phyloP scores from a whole-genome alignment of 1,140 invertebrate species.

The Epicauta chinensis region DNA sequence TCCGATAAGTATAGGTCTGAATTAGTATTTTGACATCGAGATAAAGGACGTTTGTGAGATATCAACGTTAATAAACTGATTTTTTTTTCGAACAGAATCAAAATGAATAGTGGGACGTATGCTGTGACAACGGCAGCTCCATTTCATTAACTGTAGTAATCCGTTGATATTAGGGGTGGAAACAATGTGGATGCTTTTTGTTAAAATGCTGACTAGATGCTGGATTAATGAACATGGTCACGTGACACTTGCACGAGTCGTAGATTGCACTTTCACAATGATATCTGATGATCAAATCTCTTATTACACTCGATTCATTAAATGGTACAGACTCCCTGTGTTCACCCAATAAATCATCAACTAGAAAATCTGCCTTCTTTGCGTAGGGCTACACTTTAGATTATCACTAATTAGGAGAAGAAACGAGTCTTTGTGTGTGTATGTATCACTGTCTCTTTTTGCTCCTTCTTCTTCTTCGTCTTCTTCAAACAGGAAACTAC shows the following conservation, averaged over 20 bases:
- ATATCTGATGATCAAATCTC: conserved; percentile 19
- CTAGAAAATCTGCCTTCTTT: too few species aligned
- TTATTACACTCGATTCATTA: conserved; percentile 25
- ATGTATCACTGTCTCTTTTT: too few species aligned
- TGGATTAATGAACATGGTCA: conserved; percentile 29
- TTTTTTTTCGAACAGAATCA: too few species aligned
- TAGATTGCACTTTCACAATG: conserved; percentile 22
- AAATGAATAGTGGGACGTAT: conserved; percentile 15
- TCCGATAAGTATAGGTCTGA: too few species aligned
- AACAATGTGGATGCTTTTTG: conserved; percentile 23
- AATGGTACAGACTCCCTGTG: neutral
- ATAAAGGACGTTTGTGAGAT: too few species aligned
- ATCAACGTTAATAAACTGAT: neutral
- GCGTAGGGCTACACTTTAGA: too few species aligned
- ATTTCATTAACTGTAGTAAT: conserved; percentile 31
- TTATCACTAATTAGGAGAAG: too few species aligned
- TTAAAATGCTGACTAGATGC: conserved; percentile 25
- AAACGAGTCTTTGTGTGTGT: too few species aligned
- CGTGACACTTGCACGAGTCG: conserved; percentile 20
- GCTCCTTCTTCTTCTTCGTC: too few species aligned
- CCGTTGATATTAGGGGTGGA: conserved; percentile 26
- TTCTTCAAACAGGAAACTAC: too few species aligned
- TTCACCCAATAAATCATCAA: too few species aligned
- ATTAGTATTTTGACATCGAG: too few species aligned
- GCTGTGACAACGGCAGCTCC: conserved; percentile 15